Conservation (phyloP, 1,140 invertebrate species). For the Drosophila chauvacae region DNA sequence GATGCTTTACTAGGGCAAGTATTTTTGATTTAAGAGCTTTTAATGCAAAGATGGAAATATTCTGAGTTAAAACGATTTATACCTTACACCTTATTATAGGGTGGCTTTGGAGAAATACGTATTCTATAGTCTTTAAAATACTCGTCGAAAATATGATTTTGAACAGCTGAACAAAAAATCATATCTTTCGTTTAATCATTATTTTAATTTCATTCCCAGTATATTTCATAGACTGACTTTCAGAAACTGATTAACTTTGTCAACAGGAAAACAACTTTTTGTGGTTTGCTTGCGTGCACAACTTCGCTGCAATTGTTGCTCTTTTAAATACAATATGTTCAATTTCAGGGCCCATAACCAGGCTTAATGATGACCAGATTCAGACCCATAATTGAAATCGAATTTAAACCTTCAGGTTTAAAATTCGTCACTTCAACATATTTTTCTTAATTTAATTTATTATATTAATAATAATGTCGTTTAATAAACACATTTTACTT, state of each 20-base stretch:
- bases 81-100: too few relatives aligned
- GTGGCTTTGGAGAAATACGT: background rate
- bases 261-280: constrained; percentile 30
- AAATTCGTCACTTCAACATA: background rate
- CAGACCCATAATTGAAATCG: background rate
- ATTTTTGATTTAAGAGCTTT: too few relatives aligned
- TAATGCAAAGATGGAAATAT: too few relatives aligned
- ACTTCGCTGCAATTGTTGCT: constrained; percentile 55
- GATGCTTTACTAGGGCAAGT: background rate
- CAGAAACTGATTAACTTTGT: constrained; percentile 46
- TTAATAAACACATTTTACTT: background rate
- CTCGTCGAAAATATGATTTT: background rate
- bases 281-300: constrained; percentile 29
- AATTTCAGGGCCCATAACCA: constrained; percentile 47
- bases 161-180: background rate
- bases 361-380: constrained; percentile 9
- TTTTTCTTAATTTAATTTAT: background rate
- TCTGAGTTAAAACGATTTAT: too few relatives aligned
- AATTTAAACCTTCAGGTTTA: background rate
- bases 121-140: background rate
- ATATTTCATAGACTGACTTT: background rate
- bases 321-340: constrained; percentile 11
- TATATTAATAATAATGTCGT: background rate
- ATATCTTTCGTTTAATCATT: background rate
- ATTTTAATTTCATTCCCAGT: background rate